Evolutionary conservation across 2,888 invertebrate genomes (phyloP), one percentile per base, ranked within the genome.

Genomic region (Aphidoletes aphidimyza): DNA sequence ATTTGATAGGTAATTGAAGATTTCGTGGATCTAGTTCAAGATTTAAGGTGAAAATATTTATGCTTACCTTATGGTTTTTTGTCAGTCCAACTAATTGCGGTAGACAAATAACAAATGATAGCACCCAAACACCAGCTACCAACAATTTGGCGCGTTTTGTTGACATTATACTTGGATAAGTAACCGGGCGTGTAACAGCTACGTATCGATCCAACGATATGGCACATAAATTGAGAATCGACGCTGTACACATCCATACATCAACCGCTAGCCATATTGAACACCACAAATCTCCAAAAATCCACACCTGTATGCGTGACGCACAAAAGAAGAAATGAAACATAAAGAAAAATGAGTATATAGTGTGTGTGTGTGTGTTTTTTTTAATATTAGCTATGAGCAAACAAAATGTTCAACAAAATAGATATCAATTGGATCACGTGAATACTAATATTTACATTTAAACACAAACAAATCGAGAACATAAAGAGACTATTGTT

Each of bases 201-300:
- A 99, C 95, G 91, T 98, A 99, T 90, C 98, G 93, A 91, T 96
- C 96, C 88, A 98, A 91, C 22, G 97, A 97, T 89, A 98, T 98
- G 87, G 97, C 98, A 89, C 98, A 98, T 85, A 98, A 93, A 90
- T 98, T 98, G 87, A 98, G 92, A 88, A 98, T 98, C 87, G 97
- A 98, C 0, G 98, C 97, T 0, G 99, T 99, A 91, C 98, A 98
- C 95, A 98, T 96, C 97, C 98, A 98, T 17, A 99, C 98, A 90
- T 99, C 99, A 85, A 98, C 94, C 0, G 98, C 98, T 86, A 99
- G 92, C 98, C 98, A 99, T 86, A 97, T 94, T 86, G 96, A 95
- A 91, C 98, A 99, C 97, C 98, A 98, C 81, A 97, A 92, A 89
- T 95, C 95, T 84, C 98, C 98, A 89, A 98, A 99, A 88, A 98